Conservation (phyloP, 2,888 invertebrate genomes). For the Scaptodrosophila latifasciaeformis region DNA sequence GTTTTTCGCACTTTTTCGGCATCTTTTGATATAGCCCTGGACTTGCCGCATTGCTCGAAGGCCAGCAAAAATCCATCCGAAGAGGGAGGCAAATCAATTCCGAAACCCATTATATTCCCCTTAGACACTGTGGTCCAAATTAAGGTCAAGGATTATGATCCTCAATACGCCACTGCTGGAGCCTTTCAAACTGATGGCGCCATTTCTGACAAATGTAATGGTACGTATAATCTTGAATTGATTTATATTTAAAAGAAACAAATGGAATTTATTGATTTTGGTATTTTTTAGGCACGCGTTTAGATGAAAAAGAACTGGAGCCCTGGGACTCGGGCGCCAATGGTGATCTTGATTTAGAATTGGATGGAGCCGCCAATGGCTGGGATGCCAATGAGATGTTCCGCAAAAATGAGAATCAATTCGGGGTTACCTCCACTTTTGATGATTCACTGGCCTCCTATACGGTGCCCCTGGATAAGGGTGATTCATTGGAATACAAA, state of each 20-base stretch:
- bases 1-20: conserved; percentile 92
- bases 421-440: conserved; percentile 94
- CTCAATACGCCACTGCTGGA: conserved; percentile 91
- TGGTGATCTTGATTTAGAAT: conserved; percentile 80
- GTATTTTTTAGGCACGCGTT: conserved; percentile 59
- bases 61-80: conserved; percentile 70
- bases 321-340: conserved; percentile 87
- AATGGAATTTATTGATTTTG: too few relatives aligned
- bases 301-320: conserved; percentile 83
- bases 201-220: conserved; percentile 89
- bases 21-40: conserved; percentile 90
- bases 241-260: neutral
- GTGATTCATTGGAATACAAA: conserved; percentile 90
- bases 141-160: conserved; percentile 88
- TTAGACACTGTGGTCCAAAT: conserved; percentile 89
- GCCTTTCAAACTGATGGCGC: conserved; percentile 92
- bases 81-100: conserved; percentile 63
- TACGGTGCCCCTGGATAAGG: conserved; percentile 89
- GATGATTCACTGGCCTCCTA: conserved; percentile 94
- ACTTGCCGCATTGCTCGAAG: conserved; percentile 85
- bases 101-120: conserved; percentile 81
- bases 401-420: conserved; percentile 91
- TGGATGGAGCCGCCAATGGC: conserved; percentile 89
- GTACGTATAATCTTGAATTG: conserved; percentile 72
- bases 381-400: conserved; percentile 99